Evolutionary conservation across 2,113 vertebrate species (phyloP).

Genomic region (Baryphthengus martii): DNA sequence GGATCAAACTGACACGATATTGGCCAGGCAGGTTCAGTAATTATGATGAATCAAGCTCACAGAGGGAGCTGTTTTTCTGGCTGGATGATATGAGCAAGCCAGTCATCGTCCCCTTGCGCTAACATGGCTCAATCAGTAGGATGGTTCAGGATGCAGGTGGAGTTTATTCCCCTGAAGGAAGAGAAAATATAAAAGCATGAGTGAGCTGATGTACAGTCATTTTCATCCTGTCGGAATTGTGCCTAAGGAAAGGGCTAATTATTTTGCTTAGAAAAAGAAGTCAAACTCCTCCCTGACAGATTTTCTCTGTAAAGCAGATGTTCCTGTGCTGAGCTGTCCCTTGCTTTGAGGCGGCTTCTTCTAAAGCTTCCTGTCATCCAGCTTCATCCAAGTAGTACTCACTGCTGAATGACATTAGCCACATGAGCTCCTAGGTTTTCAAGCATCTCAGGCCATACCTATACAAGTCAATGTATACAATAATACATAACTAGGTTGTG

Average conservation of each 20-base stretch:
- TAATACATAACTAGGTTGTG: background rate
- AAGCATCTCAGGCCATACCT: background rate
- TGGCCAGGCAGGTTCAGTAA: background rate
- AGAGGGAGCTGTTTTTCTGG: background rate
- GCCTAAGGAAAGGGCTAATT: background rate
- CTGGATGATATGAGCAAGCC: background rate
- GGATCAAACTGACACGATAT: background rate
- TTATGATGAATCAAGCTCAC: background rate
- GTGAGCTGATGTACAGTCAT: background rate
- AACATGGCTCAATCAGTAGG: background rate
- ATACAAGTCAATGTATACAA: background rate
- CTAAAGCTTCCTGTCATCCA: background rate
- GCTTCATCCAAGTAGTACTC: background rate
- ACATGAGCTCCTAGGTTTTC: background rate
- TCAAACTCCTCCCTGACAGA: background rate
- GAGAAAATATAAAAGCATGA: background rate
- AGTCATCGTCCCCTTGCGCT: background rate
- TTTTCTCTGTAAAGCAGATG: constrained; percentile 4
- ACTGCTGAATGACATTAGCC: background rate
- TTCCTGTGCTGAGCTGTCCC: background rate
- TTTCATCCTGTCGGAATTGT: background rate
- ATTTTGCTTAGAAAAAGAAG: background rate
- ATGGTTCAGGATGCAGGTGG: background rate
- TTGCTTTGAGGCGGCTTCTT: background rate
- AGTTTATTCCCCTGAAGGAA: background rate